phyloP scores from a whole-genome alignment of 2,113 vertebrate species.

The Notothenia coriiceps region DNA sequence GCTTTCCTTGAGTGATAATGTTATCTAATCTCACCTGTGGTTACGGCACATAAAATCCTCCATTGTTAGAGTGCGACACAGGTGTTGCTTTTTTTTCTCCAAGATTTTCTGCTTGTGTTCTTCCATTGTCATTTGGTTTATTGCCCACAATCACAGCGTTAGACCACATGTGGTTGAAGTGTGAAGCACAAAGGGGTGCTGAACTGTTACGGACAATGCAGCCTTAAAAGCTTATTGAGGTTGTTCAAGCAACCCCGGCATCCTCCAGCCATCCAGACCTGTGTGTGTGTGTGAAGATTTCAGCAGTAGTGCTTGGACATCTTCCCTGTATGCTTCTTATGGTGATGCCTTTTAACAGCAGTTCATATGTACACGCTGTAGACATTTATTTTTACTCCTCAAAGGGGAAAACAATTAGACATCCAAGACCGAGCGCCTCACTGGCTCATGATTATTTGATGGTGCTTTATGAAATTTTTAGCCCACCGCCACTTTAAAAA shows the following conservation, averaged over 20 bases:
- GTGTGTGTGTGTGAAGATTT: conserved; percentile 6
- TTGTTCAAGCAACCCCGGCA: conserved; percentile 11
- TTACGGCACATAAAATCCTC: neutral
- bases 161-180: conserved; percentile 21
- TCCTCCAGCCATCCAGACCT: conserved; percentile 17
- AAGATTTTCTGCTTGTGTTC: neutral
- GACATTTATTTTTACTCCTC: conserved; percentile 62
- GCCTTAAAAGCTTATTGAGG: conserved; percentile 30
- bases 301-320: conserved; percentile 5
- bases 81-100: conserved; percentile 28
- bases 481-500: conserved; percentile 68
- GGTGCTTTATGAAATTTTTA: conserved; percentile 80
- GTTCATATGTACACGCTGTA: conserved; percentile 50
- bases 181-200: conserved; percentile 16
- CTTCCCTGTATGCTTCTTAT: neutral
- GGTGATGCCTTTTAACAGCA: conserved; percentile 48
- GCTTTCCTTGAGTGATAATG: conserved; percentile 8
- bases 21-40: conserved; percentile 23
- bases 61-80: conserved; percentile 11
- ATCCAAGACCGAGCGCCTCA: conserved; percentile 40
- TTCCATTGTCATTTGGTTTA: conserved; percentile 34
- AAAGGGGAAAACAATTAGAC: conserved; percentile 66
- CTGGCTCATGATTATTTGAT: conserved; percentile 78
- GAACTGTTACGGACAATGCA: conserved; percentile 22
- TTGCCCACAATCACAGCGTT: conserved; percentile 29